Evolutionary conservation across 1,140 invertebrate species (phyloP).

Genomic region (Heliconius melpomene): DNA sequence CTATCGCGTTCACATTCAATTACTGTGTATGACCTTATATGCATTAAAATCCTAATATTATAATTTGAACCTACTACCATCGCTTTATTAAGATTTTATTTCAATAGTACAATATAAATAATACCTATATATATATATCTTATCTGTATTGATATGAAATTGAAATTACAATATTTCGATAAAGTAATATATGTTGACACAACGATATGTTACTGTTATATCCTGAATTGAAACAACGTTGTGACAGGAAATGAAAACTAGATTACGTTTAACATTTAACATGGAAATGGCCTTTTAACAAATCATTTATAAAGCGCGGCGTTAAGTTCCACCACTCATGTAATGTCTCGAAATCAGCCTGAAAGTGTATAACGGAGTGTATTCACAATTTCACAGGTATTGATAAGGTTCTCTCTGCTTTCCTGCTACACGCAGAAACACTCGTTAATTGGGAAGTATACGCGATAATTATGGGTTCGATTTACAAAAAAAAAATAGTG

Average conservation of each 20-base stretch:
- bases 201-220: conserved; percentile 11
- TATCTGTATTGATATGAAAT: background rate
- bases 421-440: no score
- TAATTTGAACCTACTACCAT: background rate
- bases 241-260: conserved; percentile 44
- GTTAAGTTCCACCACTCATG: no score
- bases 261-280: conserved; percentile 15
- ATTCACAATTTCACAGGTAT: no score
- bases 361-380: no score
- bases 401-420: no score
- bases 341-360: no score
- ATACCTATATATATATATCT: background rate
- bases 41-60: no score
- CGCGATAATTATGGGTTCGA: no score
- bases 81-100: background rate
- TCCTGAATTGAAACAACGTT: conserved; percentile 24
- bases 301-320: background rate
- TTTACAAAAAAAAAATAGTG: no score
- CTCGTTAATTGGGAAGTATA: no score
- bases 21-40: no score
- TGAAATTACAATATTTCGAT: background rate
- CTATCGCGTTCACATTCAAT: no score
- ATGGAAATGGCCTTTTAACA: conserved; percentile 3
- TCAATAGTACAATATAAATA: background rate
- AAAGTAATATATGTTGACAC: conserved; percentile 1